A percentile compares a stretch with the other conserved stretches of the same genome.
phyloP scores from a whole-genome alignment of 2,888 invertebrate genomes.

The Ariolimax columbianus region DNA sequence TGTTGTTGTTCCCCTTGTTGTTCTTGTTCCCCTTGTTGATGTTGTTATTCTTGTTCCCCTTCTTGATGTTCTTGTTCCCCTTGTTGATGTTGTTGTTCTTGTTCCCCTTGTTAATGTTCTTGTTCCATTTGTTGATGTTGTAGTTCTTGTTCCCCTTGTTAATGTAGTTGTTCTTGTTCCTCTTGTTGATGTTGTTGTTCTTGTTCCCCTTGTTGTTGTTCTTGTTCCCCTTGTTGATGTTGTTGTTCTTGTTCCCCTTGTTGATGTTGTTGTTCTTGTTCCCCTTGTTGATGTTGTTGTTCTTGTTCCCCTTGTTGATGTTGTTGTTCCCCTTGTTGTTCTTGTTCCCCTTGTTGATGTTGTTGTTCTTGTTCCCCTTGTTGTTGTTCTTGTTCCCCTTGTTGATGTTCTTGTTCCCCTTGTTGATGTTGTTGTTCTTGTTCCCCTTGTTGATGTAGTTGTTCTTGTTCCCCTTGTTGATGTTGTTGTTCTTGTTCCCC shows the following conservation, averaged over 20 bases:
- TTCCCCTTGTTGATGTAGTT: neutral
- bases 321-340: too few relatives aligned
- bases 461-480: neutral
- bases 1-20: neutral
- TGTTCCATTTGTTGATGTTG: neutral
- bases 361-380: too few relatives aligned
- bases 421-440: too few relatives aligned
- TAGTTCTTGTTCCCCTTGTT: neutral
- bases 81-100: neutral
- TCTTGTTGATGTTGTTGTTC: too few relatives aligned
- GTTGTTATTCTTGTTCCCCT: neutral
- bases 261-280: neutral
- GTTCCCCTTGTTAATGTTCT: neutral
- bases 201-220: neutral
- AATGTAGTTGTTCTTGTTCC: neutral
- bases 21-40: neutral
- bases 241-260: neutral
- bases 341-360: too few relatives aligned
- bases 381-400: too few relatives aligned
- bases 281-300: too few relatives aligned
- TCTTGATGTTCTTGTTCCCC: neutral
- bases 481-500: neutral
- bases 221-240: neutral
- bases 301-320: too few relatives aligned
- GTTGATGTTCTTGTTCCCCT: too few relatives aligned